Base-by-base conservation (phyloP, 2,797 vertebrate genomes). In the Sebastes taczanowskii region DNA sequence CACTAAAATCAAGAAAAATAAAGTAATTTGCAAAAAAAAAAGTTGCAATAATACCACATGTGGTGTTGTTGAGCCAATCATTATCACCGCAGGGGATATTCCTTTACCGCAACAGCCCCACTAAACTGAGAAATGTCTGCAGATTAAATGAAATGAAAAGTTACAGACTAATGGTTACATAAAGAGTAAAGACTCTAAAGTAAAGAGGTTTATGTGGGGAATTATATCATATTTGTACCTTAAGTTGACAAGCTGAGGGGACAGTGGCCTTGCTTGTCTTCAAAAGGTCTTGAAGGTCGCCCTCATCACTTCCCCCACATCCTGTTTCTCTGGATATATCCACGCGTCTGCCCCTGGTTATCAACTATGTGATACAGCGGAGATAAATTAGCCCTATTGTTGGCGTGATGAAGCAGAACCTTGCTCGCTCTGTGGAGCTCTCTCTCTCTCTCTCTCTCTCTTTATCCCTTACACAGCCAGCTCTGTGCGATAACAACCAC, bases 341-440 rank as follows among this genome's bases (percentile, higher is more conserved):
- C 60, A 30, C 77, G 55, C 5, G 13, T 64, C 80, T 70, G 34
- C 23, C 29, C 23, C 59, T 80, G 62, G 58, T 86, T 87, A 86
- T 90, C 64, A 76, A 59, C 58, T 42, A 3, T 74, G 64, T 82
- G 80, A 89, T 86, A 79, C 18, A 62, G 62, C 64, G 25, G 59
- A 78, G 74, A 89, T 85, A 88, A 87, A 90, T 89, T 58, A 84
- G 60, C 67, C 25, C 71, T 76, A 77, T 86, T 89, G 77, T 83
- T 80, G 77, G 74, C 13, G 18, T 78, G 77, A 82, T 77, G 75
- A 80, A 89, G 83, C 81, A 67, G 73, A 89, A 88, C 72, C 68
- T 77, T 56, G 49, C 81, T 85, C 27, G 5, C n/a, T 63, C 64
- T 61, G 80, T 56, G 60, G 53, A 49, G 46, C 52, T 53, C 49